Evolutionary conservation across 2,797 vertebrate species (phyloP).

Genomic region (Sebastes iracundus): DNA sequence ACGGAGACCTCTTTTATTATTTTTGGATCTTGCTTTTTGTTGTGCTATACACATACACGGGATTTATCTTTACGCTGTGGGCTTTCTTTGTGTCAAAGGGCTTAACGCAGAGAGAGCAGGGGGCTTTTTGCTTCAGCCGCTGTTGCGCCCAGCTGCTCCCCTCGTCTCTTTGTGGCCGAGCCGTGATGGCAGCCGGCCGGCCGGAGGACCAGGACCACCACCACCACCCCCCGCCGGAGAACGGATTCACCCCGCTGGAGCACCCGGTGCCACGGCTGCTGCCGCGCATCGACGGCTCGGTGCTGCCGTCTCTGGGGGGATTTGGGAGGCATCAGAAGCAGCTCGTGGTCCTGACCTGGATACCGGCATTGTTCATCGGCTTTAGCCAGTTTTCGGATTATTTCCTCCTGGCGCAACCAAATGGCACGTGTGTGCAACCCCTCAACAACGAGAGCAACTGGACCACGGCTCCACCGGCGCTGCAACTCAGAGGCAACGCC

Average conservation of each 20-base stretch:
- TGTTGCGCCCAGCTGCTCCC: conserved; percentile 57
- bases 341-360: conserved; percentile 95
- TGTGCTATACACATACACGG: neutral
- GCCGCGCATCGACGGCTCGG: conserved; percentile 90
- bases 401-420: conserved; percentile 92
- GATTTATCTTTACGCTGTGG: conserved; percentile 52
- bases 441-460: conserved; percentile 69
- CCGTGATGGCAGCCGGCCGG: conserved; percentile 81
- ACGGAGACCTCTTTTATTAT: neutral
- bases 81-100: conserved; percentile 75
- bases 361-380: conserved; percentile 94
- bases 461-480: conserved; percentile 57
- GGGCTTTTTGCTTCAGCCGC: conserved; percentile 46
- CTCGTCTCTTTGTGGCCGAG: conserved; percentile 47
- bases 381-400: conserved; percentile 97
- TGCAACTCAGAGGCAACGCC: conserved; percentile 46
- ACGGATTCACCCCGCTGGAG: conserved; percentile 81
- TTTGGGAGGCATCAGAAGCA: conserved; percentile 91
- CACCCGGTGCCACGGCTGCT: conserved; percentile 80
- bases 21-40: conserved; percentile 35
- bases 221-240: conserved; percentile 80
- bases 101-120: conserved; percentile 51
- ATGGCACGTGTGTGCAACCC: conserved; percentile 86
- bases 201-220: conserved; percentile 78
- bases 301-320: conserved; percentile 92